phyloP scores from a whole-genome alignment of 2,113 vertebrate genomes.

The Pithys albifrons region DNA sequence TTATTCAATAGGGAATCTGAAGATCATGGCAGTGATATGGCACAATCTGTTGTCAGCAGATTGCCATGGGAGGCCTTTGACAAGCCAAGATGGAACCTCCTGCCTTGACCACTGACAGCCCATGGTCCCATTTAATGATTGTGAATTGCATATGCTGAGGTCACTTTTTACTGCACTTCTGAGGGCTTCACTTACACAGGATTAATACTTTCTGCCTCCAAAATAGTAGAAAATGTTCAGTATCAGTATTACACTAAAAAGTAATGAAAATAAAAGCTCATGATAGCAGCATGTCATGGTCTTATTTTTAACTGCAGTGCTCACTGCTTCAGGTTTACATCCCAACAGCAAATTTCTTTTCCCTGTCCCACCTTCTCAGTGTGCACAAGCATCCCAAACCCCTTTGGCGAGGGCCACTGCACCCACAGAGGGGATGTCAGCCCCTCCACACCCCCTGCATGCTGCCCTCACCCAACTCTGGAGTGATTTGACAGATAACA shows the following conservation, averaged over 20 bases:
- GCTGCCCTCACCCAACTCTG: rapidly evolving
- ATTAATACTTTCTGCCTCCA: background rate
- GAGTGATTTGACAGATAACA: background rate
- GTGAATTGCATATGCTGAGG: background rate
- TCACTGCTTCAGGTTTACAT: background rate
- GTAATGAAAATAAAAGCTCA: background rate
- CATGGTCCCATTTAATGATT: background rate
- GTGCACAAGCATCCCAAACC: background rate
- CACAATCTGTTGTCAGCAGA: background rate
- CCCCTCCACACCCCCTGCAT: background rate
- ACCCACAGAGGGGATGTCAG: background rate
- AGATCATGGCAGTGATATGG: background rate
- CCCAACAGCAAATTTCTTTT: background rate
- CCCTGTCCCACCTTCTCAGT: background rate
- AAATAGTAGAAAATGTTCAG: background rate
- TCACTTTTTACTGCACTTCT: background rate
- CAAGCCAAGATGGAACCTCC: background rate
- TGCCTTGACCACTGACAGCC: background rate
- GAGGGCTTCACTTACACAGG: background rate
- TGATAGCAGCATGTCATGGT: background rate
- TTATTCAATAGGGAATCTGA: background rate
- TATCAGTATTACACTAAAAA: background rate
- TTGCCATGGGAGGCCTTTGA: background rate
- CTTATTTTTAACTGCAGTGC: background rate
- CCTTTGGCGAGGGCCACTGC: background rate